These are phyloP conservation scores for Pipistrellus pipistrellus DNA, from an alignment of 2,797 vertebrate species.

Conservation along the genomic window DNA sequence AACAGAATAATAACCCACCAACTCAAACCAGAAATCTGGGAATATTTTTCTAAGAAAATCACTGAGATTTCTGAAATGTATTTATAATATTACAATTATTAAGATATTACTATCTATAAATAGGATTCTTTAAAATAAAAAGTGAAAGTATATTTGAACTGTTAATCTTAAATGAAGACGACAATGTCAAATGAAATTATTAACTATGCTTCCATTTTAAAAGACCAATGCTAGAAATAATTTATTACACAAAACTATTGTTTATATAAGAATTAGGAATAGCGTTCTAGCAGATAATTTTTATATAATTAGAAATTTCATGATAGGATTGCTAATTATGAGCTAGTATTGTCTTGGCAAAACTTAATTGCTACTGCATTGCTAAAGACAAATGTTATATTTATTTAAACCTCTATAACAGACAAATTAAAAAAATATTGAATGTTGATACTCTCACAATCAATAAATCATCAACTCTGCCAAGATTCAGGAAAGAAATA, in stretches of 20 bases:
- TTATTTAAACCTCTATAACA: neutral
- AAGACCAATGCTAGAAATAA: neutral
- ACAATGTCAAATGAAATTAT: neutral
- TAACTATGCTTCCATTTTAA: neutral
- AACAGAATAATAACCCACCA: neutral
- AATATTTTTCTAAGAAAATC: neutral
- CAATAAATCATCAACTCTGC: neutral
- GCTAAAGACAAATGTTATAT: neutral
- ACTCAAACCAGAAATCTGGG: neutral
- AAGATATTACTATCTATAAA: neutral
- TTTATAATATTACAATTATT: neutral
- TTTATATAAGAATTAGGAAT: neutral
- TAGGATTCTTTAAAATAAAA: neutral
- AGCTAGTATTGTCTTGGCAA: neutral
- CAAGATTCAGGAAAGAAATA: neutral
- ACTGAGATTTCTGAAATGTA: neutral
- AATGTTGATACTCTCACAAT: neutral
- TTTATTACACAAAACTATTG: neutral
- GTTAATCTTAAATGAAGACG: neutral
- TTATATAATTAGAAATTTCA: neutral
- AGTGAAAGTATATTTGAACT: neutral
- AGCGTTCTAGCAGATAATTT: neutral
- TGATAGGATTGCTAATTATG: neutral
- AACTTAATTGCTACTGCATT: neutral
- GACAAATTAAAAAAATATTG: neutral